Evolutionary conservation across 2,797 vertebrate genomes (phyloP).

Genomic region (Sebastes minor): DNA sequence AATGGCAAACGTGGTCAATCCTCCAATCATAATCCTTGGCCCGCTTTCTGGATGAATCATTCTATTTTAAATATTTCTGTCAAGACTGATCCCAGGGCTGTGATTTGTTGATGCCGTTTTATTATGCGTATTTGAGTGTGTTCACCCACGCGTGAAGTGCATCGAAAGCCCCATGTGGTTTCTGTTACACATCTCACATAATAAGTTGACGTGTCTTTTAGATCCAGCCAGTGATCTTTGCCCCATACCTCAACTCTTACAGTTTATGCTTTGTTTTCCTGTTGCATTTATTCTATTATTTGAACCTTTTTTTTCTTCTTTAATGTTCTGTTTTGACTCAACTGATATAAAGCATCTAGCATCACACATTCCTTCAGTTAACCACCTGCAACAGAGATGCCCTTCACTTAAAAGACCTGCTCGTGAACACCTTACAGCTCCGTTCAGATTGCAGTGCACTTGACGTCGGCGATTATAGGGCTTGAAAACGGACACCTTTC

Average conservation of each 20-base stretch:
- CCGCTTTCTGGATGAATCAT: slow-evolving; percentile 42
- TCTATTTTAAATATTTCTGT: slow-evolving; percentile 53
- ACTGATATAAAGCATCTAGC: background rate
- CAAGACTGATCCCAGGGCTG: slow-evolving; percentile 30
- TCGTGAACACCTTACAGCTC: slow-evolving; percentile 58
- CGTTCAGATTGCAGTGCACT: slow-evolving; percentile 64
- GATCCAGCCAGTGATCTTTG: slow-evolving; percentile 16
- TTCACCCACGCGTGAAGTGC: slow-evolving; percentile 38
- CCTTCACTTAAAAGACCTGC: slow-evolving; percentile 54
- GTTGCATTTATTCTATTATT: background rate
- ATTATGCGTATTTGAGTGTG: slow-evolving; percentile 40
- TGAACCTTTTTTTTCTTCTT: background rate
- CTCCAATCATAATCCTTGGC: slow-evolving; percentile 46
- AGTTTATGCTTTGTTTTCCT: background rate
- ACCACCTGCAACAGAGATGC: slow-evolving; percentile 57
- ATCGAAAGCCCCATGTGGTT: slow-evolving; percentile 42
- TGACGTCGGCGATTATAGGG: slow-evolving; percentile 62
- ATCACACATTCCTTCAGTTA: slow-evolving; percentile 37
- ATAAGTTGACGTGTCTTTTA: slow-evolving; percentile 10
- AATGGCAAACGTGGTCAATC: slow-evolving; percentile 47
- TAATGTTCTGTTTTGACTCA: slow-evolving; percentile 25
- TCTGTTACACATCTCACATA: slow-evolving; percentile 35
- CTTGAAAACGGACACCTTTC: slow-evolving; percentile 78
- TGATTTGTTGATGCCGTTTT: slow-evolving; percentile 49
- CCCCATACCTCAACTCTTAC: slow-evolving; percentile 35